Percentiles rank a stretch among this genome's conserved stretches.
Conservation (phyloP, 2,888 invertebrate genomes). For the Cecidostiba fungosa region DNA sequence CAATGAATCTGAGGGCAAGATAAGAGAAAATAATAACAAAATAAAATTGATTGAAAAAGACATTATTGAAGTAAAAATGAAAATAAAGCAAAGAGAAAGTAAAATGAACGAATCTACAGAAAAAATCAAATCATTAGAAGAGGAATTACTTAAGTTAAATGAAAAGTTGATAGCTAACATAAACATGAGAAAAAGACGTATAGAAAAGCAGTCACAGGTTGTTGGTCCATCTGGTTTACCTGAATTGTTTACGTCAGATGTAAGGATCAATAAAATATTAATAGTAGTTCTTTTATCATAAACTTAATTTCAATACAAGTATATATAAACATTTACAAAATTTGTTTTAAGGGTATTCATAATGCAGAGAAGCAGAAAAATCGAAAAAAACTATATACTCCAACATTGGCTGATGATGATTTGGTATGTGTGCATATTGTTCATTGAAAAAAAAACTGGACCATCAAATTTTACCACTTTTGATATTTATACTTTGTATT, state of each 20-base stretch:
- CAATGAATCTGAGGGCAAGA: constrained; percentile 17
- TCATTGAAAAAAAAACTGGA: not conserved
- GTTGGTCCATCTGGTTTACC: constrained; percentile 37
- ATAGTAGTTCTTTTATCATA: too few species aligned
- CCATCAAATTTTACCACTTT: not conserved
- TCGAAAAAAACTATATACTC: constrained; percentile 57
- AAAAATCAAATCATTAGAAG: constrained; percentile 33
- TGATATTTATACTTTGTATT: constrained; percentile 24
- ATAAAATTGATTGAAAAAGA: constrained; percentile 42
- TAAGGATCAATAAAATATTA: constrained; percentile 22
- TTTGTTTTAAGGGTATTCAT: not conserved
- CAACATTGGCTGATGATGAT: constrained; percentile 60
- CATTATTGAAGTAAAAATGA: constrained; percentile 35
- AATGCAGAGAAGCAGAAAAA: constrained; percentile 42
- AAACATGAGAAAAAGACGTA: constrained; percentile 24
- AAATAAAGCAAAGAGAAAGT: constrained; percentile 32
- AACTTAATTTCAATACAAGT: not conserved
- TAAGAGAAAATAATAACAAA: constrained; percentile 34
- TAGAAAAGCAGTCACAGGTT: constrained; percentile 8
- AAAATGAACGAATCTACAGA: constrained; percentile 29
- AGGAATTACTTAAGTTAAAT: constrained; percentile 48
- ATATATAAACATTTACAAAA: not conserved
- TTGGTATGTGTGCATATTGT: constrained; percentile 46
- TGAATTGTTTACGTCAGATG: constrained; percentile 48
- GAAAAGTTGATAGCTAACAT: constrained; percentile 23